Evolutionary conservation across 2,797 vertebrate species (phyloP).

Genomic region (Odontamblyopus lacepedii): DNA sequence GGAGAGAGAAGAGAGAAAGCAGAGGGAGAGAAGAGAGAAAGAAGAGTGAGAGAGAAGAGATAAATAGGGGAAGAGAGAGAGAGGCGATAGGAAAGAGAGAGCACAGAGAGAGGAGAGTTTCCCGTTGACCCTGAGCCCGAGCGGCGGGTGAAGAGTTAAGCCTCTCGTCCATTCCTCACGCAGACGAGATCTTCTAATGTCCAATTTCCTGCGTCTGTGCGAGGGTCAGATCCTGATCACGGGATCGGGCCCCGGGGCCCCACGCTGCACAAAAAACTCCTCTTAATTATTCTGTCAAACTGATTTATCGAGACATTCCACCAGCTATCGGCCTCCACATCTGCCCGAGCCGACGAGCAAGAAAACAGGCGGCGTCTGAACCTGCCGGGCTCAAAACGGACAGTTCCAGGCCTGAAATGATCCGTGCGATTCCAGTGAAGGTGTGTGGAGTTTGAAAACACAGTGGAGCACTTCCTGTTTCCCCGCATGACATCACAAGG

Average conservation of each 20-base stretch:
- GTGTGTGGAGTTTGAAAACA: too few species aligned
- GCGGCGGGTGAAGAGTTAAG: not conserved
- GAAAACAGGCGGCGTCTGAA: not conserved
- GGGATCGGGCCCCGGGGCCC: slow-evolving; percentile 48
- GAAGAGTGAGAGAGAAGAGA: too few species aligned
- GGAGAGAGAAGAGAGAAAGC: too few species aligned
- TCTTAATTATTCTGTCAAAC: slow-evolving; percentile 64
- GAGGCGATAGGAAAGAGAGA: too few species aligned
- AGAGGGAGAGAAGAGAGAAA: too few species aligned
- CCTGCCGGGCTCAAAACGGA: too few species aligned
- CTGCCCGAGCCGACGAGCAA: not conserved
- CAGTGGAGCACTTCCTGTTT: too few species aligned
- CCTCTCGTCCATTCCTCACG: not conserved
- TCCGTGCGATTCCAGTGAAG: too few species aligned
- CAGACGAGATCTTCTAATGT: slow-evolving; percentile 35
- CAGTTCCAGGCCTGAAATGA: too few species aligned
- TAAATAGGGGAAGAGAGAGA: too few species aligned
- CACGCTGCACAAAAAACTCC: slow-evolving; percentile 14
- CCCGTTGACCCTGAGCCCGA: too few species aligned
- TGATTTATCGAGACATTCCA: slow-evolving; percentile 55
- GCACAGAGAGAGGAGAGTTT: too few species aligned
- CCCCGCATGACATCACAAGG: not conserved
- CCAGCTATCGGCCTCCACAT: slow-evolving; percentile 30
- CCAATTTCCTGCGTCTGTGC: slow-evolving; percentile 52
- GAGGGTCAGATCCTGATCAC: slow-evolving; percentile 50